Percentiles rank a stretch among this genome's conserved stretches.
Evolutionary conservation across 2,797 vertebrate species (phyloP).

Genomic region (Adrianichthys oophorus): DNA sequence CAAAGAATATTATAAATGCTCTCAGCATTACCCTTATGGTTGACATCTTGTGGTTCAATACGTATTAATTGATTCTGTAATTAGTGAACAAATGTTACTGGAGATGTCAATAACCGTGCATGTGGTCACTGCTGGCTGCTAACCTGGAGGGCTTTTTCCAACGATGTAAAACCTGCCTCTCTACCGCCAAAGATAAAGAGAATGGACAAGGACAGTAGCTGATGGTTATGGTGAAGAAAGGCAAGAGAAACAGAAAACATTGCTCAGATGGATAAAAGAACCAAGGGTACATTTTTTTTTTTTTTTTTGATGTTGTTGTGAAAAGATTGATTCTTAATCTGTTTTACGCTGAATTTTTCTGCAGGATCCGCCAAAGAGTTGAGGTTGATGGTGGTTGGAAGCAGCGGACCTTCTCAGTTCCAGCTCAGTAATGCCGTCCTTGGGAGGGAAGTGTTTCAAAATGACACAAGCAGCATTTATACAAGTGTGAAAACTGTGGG

Average conservation of each 20-base stretch:
- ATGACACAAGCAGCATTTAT: constrained; percentile 54
- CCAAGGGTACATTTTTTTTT: constrained; percentile 57
- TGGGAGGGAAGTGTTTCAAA: constrained; percentile 65
- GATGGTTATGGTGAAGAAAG: constrained; percentile 4
- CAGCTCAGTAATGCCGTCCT: constrained; percentile 73
- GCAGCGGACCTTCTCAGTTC: constrained; percentile 73
- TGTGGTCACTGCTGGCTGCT: constrained; percentile 21
- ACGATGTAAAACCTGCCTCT: constrained; percentile 45
- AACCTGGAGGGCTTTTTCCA: constrained; percentile 72
- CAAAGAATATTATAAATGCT: neutral
- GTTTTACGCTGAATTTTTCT: constrained; percentile 1
- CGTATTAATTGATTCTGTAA: constrained; percentile 6
- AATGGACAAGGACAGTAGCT: neutral
- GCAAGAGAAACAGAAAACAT: constrained; percentile 4
- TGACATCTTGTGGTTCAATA: constrained; percentile 8
- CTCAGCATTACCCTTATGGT: neutral
- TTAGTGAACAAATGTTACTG: constrained; percentile 16
- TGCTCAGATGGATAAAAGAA: constrained; percentile 58
- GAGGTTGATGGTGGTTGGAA: constrained; percentile 75
- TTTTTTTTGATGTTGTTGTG: no score
- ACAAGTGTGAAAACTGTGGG: constrained; percentile 64
- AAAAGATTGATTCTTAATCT: no score
- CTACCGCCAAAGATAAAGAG: constrained; percentile 30
- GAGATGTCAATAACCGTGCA: constrained; percentile 38
- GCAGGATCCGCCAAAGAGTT: constrained; percentile 64